Percentiles rank a stretch among this genome's conserved stretches.
Conservation (phyloP, 2,113 vertebrate genomes). For the Hemibagrus wyckioides region DNA sequence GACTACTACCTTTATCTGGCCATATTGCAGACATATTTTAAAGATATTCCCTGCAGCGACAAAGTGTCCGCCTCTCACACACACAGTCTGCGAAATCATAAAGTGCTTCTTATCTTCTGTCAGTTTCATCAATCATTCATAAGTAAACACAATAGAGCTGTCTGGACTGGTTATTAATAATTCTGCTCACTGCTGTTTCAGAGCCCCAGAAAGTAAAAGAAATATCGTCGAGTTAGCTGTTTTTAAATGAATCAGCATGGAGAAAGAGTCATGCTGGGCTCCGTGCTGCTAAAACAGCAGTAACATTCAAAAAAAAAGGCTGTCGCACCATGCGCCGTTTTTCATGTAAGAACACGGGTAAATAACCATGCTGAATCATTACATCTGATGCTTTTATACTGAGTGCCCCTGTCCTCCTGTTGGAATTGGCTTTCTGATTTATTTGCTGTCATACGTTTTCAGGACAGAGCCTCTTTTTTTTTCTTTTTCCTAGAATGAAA, state of each 20-base stretch:
- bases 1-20: background rate
- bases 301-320: background rate
- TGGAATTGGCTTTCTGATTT: slow-evolving; percentile 10
- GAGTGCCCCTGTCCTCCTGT: background rate
- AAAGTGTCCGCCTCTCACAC: background rate
- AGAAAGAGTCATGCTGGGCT: background rate
- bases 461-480: background rate
- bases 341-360: slow-evolving; percentile 5
- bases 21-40: slow-evolving; percentile 23
- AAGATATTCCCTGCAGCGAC: background rate
- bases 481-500: background rate
- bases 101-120: background rate
- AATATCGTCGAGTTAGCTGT: slow-evolving; percentile 15
- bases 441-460: background rate
- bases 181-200: background rate
- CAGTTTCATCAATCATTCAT: slow-evolving; percentile 23
- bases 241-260: slow-evolving; percentile 5
- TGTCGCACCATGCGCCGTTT: background rate
- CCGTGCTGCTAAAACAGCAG: background rate
- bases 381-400: background rate
- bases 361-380: slow-evolving; percentile 29
- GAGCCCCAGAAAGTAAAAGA: background rate
- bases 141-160: slow-evolving; percentile 9
- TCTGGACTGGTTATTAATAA: slow-evolving; percentile 27
- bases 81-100: background rate